Evolutionary conservation across 2,888 invertebrate genomes (phyloP).

Genomic region (Biston stratarius): DNA sequence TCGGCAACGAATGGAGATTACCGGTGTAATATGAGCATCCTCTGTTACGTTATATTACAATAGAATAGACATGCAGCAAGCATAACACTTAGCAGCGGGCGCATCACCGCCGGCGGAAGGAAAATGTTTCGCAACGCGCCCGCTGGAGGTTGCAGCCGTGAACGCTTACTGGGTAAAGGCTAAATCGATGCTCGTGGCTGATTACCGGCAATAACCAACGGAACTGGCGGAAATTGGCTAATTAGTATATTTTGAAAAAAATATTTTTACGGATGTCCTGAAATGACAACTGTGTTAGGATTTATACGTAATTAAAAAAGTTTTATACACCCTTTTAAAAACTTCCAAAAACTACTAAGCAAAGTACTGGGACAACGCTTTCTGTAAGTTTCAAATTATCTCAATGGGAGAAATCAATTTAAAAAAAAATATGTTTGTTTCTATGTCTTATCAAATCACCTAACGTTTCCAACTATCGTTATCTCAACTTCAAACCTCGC

Average conservation of each 20-base stretch:
- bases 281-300: neutral
- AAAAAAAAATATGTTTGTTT: neutral
- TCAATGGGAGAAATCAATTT: too few species aligned
- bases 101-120: conserved; percentile 64
- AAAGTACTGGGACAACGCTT: too few species aligned
- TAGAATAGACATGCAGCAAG: conserved; percentile 30
- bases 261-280: neutral
- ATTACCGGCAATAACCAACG: conserved; percentile 21
- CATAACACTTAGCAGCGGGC: conserved; percentile 49
- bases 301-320: too few species aligned
- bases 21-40: conserved; percentile 1
- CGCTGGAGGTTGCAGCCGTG: conserved; percentile 44
- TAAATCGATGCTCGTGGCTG: conserved; percentile 32
- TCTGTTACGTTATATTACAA: conserved; percentile 46
- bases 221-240: conserved; percentile 27
- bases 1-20: conserved; percentile 2
- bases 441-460: neutral
- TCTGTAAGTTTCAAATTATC: too few species aligned
- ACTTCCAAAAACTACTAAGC: too few species aligned
- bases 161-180: conserved; percentile 48
- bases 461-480: neutral
- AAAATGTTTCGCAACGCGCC: conserved; percentile 68
- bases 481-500: neutral
- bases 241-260: conserved; percentile 1
- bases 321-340: too few species aligned